Evolutionary conservation across 2,113 vertebrate species (phyloP), one percentile per base, ranked within the genome.

Genomic region (Thinocorus orbignyianus): DNA sequence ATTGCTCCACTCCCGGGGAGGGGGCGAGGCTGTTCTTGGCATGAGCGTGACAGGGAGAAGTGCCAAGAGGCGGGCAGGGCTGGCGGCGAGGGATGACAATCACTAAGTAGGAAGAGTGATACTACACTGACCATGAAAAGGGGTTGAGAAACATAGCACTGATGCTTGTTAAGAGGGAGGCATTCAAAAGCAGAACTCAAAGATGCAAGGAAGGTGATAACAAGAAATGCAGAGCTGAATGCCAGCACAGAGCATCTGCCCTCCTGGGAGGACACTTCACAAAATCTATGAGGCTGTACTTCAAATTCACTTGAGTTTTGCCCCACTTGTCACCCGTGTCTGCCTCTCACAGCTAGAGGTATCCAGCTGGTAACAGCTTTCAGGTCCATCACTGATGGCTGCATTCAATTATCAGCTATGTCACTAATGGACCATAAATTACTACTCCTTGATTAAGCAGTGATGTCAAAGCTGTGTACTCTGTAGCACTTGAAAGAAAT

Each of bases 21-120:
- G 86, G 66, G 68, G 33, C 1, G 17, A 92, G 84, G 71, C 76
- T 81, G 73, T 82, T 97, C 77, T 88, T 93, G 94, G 69, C 86
- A 65, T 11, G 9, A 87, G 33, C 9, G 0, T 46, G 52, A 62
- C 26, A 26, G 64, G 66, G 81, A 93, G 33, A 11, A 4, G 48
- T 68, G 87, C 89, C 83, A 89, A 69, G 77, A 91, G 72, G 84
- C 33, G 5, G 51, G 70, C 51, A 70, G 65, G 58, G 61, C 90
- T 74, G 52, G 69, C 11, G 6, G 55, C 0, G 4, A 69, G 72
- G 48, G 35, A 31, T 85, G 81, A 78, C 69, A 95, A 83, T 44
- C 3, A 0, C 60, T 44, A 48, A 51, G 51, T 20, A 33, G 86
- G 28, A 83, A 65, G 55, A 86, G 41, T 57, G 61, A 92, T 58